Base-by-base conservation (phyloP, 2,888 invertebrate genomes). In the Cheilosia variabilis region DNA sequence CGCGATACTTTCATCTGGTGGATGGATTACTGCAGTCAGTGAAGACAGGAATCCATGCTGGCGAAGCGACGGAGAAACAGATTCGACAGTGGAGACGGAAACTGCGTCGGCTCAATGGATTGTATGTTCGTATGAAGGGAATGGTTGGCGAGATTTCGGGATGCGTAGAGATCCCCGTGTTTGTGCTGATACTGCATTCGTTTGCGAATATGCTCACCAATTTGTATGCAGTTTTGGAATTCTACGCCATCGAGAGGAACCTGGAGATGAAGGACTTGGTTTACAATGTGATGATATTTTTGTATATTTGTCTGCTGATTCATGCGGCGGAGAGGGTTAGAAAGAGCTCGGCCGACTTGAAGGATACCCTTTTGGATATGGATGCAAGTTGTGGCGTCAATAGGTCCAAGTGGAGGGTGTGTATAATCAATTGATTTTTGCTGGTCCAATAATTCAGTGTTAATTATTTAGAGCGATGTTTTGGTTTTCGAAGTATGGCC, bases 161-260 rank as follows among this genome's bases (percentile, higher is more conserved):
- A 0, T 87, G 89, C 15, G 89, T 90, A 41, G 89, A 90, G 73
- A 76, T 90, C 62, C 89, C 90, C 52, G 88, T 91, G 24, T 89
- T 90, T 31, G 81, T 91, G 9, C 80, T 89, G 37, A 88, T 91
- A 27, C 73, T 89, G 31, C 88, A 89, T 45, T 88, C 89, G 63
- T 91, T 91, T 31, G 65, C 90, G 24, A 90, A 90, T 53, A 88
- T 91, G 2, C 73, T 92, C 66, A 88, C 90, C 66, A 91, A 91
- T 45, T 88, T 92, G 83, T 92, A 91, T 57, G 90, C 91, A 53
- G 83, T 90, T 63, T 86, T 92, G 88, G 89, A 91, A 27, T 69
- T 82, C 37, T 79, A 52, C 22, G 79, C 72, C 1, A 10, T 27
- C 2, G 66, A 71, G 10, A 66, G 71, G 2, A 4, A 19, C 17